Conservation (phyloP, 2,888 invertebrate species). For the Leucophenga maculata region DNA sequence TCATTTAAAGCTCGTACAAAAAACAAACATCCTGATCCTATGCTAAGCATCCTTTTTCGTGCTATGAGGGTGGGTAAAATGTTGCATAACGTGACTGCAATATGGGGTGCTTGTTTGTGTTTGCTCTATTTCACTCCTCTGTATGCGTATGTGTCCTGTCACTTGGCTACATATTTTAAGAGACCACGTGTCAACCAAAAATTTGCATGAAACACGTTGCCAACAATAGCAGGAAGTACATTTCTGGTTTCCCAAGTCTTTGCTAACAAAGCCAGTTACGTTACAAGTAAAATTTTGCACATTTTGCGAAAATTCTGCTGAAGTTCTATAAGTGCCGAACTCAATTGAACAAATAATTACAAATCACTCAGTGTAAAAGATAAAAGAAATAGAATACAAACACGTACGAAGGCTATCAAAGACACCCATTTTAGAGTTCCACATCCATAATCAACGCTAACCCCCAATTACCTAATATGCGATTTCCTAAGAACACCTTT, state of each 20-base stretch:
- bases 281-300: background rate
- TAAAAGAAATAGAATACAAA: too few species aligned
- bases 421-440: background rate
- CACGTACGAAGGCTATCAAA: background rate
- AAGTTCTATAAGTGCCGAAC: background rate
- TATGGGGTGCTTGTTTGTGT: background rate
- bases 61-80: constrained; percentile 11
- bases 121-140: background rate
- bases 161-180: constrained; percentile 24
- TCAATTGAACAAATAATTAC: constrained; percentile 14
- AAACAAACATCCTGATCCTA: constrained; percentile 28
- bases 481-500: background rate
- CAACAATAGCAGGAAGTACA: background rate
- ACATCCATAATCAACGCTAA: background rate
- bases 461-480: background rate
- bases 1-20: constrained; percentile 48
- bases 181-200: constrained; percentile 26
- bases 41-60: constrained; percentile 27
- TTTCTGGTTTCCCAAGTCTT: background rate
- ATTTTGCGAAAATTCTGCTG: constrained; percentile 5
- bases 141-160: background rate
- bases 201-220: constrained; percentile 24
- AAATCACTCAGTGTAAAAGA: background rate
- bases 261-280: too few species aligned
- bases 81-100: constrained; percentile 1